Conservation (phyloP, 1,140 invertebrate species). For the Drosophila chauvacae region DNA sequence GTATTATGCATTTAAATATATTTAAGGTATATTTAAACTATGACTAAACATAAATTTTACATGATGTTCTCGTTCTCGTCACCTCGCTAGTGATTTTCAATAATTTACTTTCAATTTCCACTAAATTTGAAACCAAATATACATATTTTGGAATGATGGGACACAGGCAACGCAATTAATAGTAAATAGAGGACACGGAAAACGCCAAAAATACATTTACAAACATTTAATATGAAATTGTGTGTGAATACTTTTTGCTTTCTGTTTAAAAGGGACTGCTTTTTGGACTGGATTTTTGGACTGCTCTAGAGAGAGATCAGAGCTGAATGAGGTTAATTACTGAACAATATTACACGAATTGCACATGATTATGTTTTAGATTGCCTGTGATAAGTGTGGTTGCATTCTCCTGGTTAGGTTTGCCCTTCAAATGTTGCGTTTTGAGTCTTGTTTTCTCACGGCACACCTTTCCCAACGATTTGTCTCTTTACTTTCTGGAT, state of each 20-base stretch:
- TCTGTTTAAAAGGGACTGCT: constrained; percentile 10
- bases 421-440: constrained; percentile 71
- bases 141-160: constrained; percentile 70
- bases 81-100: constrained; percentile 55
- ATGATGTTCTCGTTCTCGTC: constrained; percentile 54
- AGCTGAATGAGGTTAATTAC: constrained; percentile 30
- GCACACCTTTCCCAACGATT: constrained; percentile 47
- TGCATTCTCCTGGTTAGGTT: constrained; percentile 46
- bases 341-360: constrained; percentile 51
- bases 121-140: constrained; percentile 59
- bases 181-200: constrained; percentile 41
- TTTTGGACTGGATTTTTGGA: constrained; percentile 22
- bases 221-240: constrained; percentile 33
- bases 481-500: constrained; percentile 56
- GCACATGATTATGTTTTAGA: constrained; percentile 54
- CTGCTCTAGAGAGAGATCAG: constrained; percentile 65
- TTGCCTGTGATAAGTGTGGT: constrained; percentile 21
- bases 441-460: constrained; percentile 80
- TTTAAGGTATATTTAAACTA: constrained; percentile 81
- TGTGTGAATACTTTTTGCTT: constrained; percentile 2
- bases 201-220: constrained; percentile 49
- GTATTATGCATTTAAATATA: constrained; percentile 81
- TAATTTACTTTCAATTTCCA: constrained; percentile 55
- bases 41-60: constrained; percentile 81
- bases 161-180: constrained; percentile 61